phyloP scores from a whole-genome alignment of 1,140 invertebrate genomes.

The Muscidifurax raptorellus region DNA sequence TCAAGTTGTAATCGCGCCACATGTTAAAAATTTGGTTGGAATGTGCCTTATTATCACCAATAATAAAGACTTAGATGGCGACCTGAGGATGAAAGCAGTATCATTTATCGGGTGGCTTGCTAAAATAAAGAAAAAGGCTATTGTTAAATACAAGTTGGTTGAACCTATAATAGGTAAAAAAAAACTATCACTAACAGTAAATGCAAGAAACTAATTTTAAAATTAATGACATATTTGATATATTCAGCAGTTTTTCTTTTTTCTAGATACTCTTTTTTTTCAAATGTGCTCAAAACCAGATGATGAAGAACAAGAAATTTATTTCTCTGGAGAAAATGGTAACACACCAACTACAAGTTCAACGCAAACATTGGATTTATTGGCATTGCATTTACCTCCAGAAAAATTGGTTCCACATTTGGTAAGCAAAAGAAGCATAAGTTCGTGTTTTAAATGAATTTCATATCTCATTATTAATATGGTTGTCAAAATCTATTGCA shows the following conservation, averaged over 20 bases:
- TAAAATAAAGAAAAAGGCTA: constrained; percentile 83
- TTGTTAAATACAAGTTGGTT: constrained; percentile 85
- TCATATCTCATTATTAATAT: constrained; percentile 13
- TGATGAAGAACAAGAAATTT: constrained; percentile 80
- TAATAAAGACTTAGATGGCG: constrained; percentile 77
- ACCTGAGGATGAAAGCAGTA: constrained; percentile 82
- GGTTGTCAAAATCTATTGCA: constrained; percentile 60
- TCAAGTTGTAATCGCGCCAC: constrained; percentile 79
- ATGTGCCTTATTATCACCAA: constrained; percentile 81
- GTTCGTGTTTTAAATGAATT: neutral
- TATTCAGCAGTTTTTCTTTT: too few relatives aligned
- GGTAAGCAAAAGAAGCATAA: constrained; percentile 66
- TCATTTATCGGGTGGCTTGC: constrained; percentile 81
- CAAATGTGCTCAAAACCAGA: constrained; percentile 80
- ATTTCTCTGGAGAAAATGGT: constrained; percentile 78
- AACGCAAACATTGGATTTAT: constrained; percentile 84
- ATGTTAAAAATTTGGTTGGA: constrained; percentile 80
- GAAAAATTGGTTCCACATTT: constrained; percentile 85
- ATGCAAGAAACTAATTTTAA: neutral
- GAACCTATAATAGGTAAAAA: constrained; percentile 79
- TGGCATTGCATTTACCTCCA: constrained; percentile 86
- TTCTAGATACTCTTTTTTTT: constrained; percentile 79
- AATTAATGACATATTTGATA: too few relatives aligned
- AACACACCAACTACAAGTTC: constrained; percentile 80
- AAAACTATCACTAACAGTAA: neutral